Conservation (phyloP, 2,113 vertebrate species). For the Malurus elegans region DNA sequence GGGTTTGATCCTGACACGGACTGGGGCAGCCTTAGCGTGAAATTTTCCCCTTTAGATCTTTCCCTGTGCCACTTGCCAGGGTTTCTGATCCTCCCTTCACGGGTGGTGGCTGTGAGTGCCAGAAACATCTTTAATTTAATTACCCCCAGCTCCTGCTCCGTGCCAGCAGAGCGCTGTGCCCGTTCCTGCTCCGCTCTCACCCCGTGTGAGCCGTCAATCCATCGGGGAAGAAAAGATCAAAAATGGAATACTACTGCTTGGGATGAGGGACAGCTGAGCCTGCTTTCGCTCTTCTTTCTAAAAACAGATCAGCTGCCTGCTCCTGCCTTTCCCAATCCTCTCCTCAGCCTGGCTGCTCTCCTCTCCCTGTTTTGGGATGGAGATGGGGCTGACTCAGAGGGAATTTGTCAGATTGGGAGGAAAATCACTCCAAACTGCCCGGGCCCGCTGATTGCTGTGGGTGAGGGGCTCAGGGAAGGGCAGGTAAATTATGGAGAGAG, state of each 20-base stretch:
- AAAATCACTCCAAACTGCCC: neutral
- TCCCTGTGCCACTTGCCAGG: neutral
- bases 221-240: neutral
- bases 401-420: neutral
- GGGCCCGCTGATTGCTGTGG: neutral
- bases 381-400: conserved; percentile 28
- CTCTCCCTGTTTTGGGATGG: conserved; percentile 7
- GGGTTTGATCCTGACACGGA: neutral
- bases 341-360: neutral
- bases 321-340: conserved; percentile 16
- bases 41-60: neutral
- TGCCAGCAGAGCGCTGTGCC: neutral
- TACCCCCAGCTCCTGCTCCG: neutral
- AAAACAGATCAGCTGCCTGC: neutral
- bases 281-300: neutral
- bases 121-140: neutral
- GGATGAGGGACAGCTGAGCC: neutral
- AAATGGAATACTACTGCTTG: neutral
- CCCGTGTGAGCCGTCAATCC: rapidly evolving
- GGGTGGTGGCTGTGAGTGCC: neutral
- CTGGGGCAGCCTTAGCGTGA: neutral
- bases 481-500: neutral
- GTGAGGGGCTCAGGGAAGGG: neutral
- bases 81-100: neutral
- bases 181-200: neutral